Base-by-base conservation (phyloP, 2,113 vertebrate species). In the Lampris incognitus region DNA sequence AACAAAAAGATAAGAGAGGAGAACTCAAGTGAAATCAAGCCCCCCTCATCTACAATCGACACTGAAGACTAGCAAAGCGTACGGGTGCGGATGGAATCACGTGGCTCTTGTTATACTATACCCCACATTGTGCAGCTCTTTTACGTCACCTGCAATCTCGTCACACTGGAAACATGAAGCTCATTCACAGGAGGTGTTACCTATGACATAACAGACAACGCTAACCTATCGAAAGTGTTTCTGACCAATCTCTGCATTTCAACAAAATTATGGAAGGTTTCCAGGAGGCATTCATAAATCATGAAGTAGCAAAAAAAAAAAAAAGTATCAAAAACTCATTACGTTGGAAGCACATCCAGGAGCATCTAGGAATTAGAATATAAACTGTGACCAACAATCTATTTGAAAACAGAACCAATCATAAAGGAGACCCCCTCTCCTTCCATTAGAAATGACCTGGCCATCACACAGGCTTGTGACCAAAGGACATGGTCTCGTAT, bases 381-480 rank as follows among this genome's bases (percentile, higher is more conserved):
- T 46, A 37, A 11, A 49, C 5, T 36, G 80, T 38, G 49, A 76
- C 67, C 37, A 24, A 64, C 6, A 10, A 66, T 69, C 41, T 44
- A 57, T 82, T 55, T 83, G 39, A 80, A 84, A 77, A 40, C 24
- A 76, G 49, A 78, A 46, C 41, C 54, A 61, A 69, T 40, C 11
- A 50, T 70, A 81, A 86, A 85, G 76, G 73, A 11, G 65, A 72
- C 40, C 67, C 61, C 75, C 82, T 69, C 72, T 69, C 71, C 72
- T 69, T 78, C 75, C 41, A 69, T 64, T 76, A 52, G 79, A 79
- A 84, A 74, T 49, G 63, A 68, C 24, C 49, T 11, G 24, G 39
- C 44, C 73, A 48, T 67, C 81, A 7, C 10, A 61, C 10, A 61
- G 71, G 67, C 76, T 68, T 41, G 24, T n/a, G 36, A 66, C 5